Conservation (phyloP, 2,113 vertebrate species). For the Elephas maximus region DNA sequence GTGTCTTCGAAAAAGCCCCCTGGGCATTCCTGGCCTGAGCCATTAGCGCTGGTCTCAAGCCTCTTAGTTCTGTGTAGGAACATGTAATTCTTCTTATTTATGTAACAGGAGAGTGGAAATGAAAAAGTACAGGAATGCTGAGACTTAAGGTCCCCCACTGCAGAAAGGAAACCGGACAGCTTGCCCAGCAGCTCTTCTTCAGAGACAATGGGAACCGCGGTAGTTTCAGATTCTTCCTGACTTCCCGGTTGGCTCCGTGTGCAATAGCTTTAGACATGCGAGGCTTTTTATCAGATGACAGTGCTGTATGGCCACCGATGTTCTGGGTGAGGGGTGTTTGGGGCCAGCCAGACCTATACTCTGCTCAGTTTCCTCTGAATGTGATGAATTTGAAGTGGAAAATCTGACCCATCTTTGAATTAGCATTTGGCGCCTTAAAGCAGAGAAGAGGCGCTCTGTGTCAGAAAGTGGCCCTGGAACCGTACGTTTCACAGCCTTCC, state of each 20-base stretch:
- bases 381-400: slow-evolving; percentile 60
- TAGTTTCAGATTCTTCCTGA: not conserved
- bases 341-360: not conserved
- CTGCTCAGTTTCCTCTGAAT: slow-evolving; percentile 19
- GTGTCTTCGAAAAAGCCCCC: slow-evolving; percentile 48
- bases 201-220: slow-evolving; percentile 33
- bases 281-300: not conserved
- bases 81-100: slow-evolving; percentile 64
- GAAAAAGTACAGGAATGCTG: slow-evolving; percentile 41
- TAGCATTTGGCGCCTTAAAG: slow-evolving; percentile 33
- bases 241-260: slow-evolving; percentile 5
- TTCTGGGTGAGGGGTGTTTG: not conserved
- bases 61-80: slow-evolving; percentile 50
- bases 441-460: not conserved
- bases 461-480: not conserved
- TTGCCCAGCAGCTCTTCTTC: slow-evolving; percentile 45
- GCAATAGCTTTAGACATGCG: not conserved
- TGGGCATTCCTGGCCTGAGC: slow-evolving; percentile 24
- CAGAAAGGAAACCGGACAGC: slow-evolving; percentile 2
- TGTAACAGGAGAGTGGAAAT: slow-evolving; percentile 39
- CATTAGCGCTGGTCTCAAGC: not conserved
- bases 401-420: slow-evolving; percentile 27
- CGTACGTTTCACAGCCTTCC: not conserved
- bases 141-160: not conserved
- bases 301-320: not conserved